Evolutionary conservation across 2,888 invertebrate genomes (phyloP).

Genomic region (Merodon equestris): DNA sequence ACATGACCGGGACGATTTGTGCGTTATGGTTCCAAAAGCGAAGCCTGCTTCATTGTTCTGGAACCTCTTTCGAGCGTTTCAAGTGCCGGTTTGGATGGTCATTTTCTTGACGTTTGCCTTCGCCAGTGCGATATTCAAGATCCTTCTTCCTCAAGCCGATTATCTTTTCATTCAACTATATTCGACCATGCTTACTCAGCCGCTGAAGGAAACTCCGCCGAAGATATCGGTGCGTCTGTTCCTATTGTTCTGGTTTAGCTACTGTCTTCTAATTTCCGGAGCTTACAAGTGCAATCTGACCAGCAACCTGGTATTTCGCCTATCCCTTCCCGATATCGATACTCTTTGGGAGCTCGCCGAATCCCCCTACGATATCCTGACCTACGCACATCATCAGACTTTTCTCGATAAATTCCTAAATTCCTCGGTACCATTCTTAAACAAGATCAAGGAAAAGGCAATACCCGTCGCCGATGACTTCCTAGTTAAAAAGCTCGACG

Average conservation of each 20-base stretch:
- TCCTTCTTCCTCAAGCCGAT: conserved; percentile 48
- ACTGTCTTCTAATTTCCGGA: conserved; percentile 75
- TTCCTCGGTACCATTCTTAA: conserved; percentile 71
- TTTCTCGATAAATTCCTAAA: conserved; percentile 77
- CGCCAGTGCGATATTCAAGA: conserved; percentile 70
- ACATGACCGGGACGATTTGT: conserved; percentile 80
- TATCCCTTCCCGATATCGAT: conserved; percentile 74
- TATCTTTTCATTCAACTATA: conserved; percentile 71
- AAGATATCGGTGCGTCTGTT: conserved; percentile 72
- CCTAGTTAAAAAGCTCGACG: conserved; percentile 77
- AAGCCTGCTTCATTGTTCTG: conserved; percentile 80
- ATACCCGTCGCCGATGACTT: conserved; percentile 78
- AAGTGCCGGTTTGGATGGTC: conserved; percentile 73
- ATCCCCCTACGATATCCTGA: conserved; percentile 76
- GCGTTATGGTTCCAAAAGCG: conserved; percentile 81
- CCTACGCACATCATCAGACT: conserved; percentile 77
- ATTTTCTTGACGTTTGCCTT: conserved; percentile 71
- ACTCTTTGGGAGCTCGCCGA: conserved; percentile 72
- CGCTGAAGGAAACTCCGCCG: conserved; percentile 68
- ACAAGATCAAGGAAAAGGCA: conserved; percentile 76
- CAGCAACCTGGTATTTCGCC: conserved; percentile 75
- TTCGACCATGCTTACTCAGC: conserved; percentile 72
- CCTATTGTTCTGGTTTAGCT: conserved; percentile 75
- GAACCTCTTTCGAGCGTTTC: conserved; percentile 77
- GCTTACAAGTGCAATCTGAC: conserved; percentile 77